phyloP scores from a whole-genome alignment of 1,140 invertebrate genomes.

The Sesamia nonagrioides region DNA sequence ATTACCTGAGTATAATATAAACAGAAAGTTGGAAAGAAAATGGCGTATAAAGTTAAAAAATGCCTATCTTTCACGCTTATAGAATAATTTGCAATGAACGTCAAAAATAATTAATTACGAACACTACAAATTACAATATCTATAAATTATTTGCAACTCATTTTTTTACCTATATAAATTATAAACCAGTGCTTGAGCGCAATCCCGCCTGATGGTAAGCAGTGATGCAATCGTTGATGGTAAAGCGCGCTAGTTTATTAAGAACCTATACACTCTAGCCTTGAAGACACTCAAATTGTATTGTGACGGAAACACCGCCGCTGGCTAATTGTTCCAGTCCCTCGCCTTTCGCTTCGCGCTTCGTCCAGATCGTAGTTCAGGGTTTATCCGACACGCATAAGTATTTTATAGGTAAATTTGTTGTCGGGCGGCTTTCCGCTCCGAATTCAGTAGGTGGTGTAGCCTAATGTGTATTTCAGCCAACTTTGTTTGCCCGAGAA shows the following conservation, averaged over 20 bases:
- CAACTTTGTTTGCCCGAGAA: conserved; percentile 61
- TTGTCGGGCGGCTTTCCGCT: neutral
- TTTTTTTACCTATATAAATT: no score
- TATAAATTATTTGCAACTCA: conserved; percentile 13
- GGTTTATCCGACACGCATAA: neutral
- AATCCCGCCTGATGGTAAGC: no score
- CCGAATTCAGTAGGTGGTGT: conserved; percentile 23
- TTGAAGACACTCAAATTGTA: no score
- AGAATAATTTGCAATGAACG: conserved; percentile 18
- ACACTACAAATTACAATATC: conserved; percentile 2
- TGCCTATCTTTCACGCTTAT: conserved; percentile 46
- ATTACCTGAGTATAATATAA: conserved; percentile 72
- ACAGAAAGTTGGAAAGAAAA: conserved; percentile 74
- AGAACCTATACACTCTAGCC: no score
- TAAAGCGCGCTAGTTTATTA: no score
- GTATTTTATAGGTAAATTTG: conserved; percentile 16
- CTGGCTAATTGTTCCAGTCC: no score
- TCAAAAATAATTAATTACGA: neutral
- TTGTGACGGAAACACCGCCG: no score
- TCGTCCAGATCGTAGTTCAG: no score
- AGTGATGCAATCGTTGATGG: no score
- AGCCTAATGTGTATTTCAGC: conserved; percentile 59
- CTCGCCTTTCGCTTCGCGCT: no score
- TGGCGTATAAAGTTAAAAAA: conserved; percentile 71
- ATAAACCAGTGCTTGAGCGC: no score